phyloP scores from a whole-genome alignment of 2,797 vertebrate genomes.

The Gila robusta region DNA sequence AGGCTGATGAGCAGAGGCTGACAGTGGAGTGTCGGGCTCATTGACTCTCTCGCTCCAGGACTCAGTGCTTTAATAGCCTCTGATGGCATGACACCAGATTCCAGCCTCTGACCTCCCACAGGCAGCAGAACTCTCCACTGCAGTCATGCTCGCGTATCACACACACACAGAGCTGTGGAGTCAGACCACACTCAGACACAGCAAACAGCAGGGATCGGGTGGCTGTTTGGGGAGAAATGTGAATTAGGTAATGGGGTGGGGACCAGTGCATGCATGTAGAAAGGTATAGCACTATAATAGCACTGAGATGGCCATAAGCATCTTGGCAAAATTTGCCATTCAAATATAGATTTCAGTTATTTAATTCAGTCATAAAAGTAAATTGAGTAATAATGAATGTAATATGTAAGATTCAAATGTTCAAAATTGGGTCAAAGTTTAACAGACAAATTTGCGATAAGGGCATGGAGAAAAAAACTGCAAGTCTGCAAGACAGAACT shows the following conservation, averaged over 20 bases:
- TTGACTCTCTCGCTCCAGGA: constrained; percentile 51
- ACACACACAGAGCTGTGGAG: not conserved
- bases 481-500: not conserved
- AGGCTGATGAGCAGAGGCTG: constrained; percentile 36
- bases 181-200: not conserved
- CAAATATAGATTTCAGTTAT: not conserved
- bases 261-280: not conserved
- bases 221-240: constrained; percentile 3
- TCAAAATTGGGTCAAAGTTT: not conserved
- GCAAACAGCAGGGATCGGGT: not conserved
- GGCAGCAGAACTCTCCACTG: constrained; percentile 44
- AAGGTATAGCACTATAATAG: not conserved
- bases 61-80: constrained; percentile 54
- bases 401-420: not conserved
- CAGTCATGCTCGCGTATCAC: constrained; percentile 24
- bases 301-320: not conserved
- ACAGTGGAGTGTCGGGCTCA: constrained; percentile 48
- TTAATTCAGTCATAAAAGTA: not conserved
- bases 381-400: not conserved
- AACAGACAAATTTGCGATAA: not conserved
- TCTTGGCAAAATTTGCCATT: not conserved
- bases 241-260: not conserved
- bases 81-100: constrained; percentile 57
- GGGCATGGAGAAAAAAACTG: not conserved
- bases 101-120: constrained; percentile 52